phyloP scores from a whole-genome alignment of 2,113 vertebrate genomes.

The Cathartes aura region DNA sequence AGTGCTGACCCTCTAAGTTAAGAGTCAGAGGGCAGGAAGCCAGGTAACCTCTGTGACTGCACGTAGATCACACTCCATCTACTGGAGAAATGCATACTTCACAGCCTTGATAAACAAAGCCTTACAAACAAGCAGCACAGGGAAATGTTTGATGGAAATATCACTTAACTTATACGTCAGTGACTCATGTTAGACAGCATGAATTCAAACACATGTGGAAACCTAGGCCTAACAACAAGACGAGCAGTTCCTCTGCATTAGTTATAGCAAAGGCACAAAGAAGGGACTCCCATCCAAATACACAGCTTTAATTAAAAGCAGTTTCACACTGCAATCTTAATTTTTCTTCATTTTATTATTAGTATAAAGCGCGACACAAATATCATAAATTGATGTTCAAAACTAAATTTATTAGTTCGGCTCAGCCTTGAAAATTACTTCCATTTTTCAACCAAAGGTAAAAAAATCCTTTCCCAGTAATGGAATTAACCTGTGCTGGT shows the following conservation, averaged over 20 bases:
- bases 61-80: conserved; percentile 8
- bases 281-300: background rate
- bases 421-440: background rate
- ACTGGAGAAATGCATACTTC: background rate
- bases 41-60: background rate
- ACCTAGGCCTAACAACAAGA: background rate
- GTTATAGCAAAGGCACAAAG: background rate
- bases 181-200: background rate
- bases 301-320: background rate
- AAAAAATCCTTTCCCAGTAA: background rate
- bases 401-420: background rate
- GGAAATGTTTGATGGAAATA: background rate
- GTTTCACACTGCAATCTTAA: background rate
- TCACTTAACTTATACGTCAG: background rate
- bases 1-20: fast-evolving
- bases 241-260: background rate
- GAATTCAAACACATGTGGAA: background rate
- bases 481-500: background rate
- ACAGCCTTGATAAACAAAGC: background rate
- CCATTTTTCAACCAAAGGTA: background rate
- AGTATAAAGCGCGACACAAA: background rate
- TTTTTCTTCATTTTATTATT: background rate
- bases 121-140: background rate
- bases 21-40: background rate
- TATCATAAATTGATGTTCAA: background rate